These are phyloP conservation scores for Atta colombica DNA, from an alignment of 1,140 invertebrate species.

Conservation along the genomic window DNA sequence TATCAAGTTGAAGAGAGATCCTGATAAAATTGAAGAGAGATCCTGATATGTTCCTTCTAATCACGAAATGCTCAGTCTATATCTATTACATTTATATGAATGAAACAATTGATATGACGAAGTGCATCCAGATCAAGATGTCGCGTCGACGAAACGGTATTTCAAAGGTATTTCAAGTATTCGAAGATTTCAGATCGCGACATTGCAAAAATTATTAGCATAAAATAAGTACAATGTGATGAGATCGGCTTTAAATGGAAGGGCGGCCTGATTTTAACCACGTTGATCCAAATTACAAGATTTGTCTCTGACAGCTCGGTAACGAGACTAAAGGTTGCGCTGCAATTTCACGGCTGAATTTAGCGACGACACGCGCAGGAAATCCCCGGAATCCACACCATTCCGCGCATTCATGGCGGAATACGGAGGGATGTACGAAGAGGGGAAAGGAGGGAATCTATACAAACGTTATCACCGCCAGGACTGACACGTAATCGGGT, in stretches of 20 bases:
- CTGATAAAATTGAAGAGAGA: too few relatives aligned
- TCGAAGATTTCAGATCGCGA: background rate
- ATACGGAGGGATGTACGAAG: slow-evolving; percentile 26
- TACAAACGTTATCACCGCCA: slow-evolving; percentile 69
- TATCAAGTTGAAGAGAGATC: too few relatives aligned
- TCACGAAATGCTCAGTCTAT: too few relatives aligned
- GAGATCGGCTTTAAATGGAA: slow-evolving; percentile 40
- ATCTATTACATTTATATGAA: too few relatives aligned
- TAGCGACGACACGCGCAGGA: slow-evolving; percentile 56
- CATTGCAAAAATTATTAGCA: slow-evolving; percentile 2
- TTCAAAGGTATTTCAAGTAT: background rate
- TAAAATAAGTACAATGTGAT: slow-evolving; percentile 20
- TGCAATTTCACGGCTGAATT: slow-evolving; percentile 69
- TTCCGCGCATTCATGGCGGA: slow-evolving; percentile 5
- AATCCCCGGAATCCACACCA: slow-evolving; percentile 54
- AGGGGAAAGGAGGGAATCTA: slow-evolving; percentile 1
- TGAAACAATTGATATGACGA: background rate
- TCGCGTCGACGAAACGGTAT: background rate
- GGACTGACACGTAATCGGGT: slow-evolving; percentile 65
- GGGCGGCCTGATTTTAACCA: slow-evolving; percentile 31
- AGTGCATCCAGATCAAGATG: too few relatives aligned
- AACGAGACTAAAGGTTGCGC: slow-evolving; percentile 67
- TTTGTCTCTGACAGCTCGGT: slow-evolving; percentile 67
- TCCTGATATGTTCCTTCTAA: too few relatives aligned
- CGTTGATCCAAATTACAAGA: slow-evolving; percentile 59